Evolutionary conservation across 2,888 invertebrate species (phyloP), one percentile per base, ranked within the genome.

Genomic region (Scaptomyza flava): DNA sequence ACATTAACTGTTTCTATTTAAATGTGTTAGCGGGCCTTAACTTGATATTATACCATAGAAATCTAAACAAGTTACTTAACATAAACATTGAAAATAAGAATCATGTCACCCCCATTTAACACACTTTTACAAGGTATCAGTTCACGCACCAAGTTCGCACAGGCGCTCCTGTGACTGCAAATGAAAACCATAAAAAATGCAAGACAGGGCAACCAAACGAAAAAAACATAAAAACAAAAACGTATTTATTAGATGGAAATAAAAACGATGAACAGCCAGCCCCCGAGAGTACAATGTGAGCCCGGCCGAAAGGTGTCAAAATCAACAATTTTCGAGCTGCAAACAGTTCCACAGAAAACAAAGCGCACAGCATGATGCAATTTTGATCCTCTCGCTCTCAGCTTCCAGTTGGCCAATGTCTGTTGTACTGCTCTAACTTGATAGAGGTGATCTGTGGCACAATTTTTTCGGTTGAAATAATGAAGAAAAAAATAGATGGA

Each of bases 301-400:
- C 80, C 65, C 68, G 53, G 67, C 61, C 74, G 68, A 90, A 89
- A 90, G 90, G 91, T 90, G 90, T 90, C 90, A 90, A 90, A 89
- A 90, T 78, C 85, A 87, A 89, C 88, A 90, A 86, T 86, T 86
- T 81, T 81, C 70, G 76, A 69, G 88, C 83, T 82, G 84, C 87
- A 83, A 87, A 86, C 87, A 78, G 80, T 88, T 88, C 88, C 83
- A 64, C 30, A 56, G 84, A 84, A 83, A 85, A 72, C 58, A 83
- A 74, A 46, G 76, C 64, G 67, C 89, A 81, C 89, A 89, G 90
- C 89, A 42, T 89, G 89, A 89, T 89, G 89, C 89, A 89, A 90
- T 85, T 89, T 81, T 56, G 69, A 53, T 65, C 62, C 30, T 54
- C 60, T 9, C 56, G 36, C 41, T 36, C 45, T 17, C 2, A 8